phyloP scores from a whole-genome alignment of 2,113 vertebrate species.

The Falco punctatus region DNA sequence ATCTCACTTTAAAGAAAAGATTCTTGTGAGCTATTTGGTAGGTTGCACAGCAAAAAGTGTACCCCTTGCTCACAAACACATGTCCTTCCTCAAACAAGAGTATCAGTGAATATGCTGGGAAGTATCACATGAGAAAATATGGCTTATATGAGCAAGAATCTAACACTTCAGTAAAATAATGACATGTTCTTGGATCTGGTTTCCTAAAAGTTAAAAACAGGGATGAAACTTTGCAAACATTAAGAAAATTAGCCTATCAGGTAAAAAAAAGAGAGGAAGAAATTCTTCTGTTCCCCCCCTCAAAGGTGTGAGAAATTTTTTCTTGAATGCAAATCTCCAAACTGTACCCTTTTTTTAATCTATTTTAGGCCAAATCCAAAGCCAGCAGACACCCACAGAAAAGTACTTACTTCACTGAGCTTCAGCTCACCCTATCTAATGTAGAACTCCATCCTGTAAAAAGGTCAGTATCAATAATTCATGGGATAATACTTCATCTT shows the following conservation, averaged over 20 bases:
- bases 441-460: background rate
- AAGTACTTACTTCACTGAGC: background rate
- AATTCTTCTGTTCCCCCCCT: background rate
- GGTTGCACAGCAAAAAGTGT: background rate
- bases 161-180: background rate
- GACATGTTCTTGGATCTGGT: background rate
- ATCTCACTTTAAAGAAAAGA: background rate
- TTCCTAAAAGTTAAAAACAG: background rate
- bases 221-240: background rate
- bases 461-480: background rate
- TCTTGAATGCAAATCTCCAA: background rate
- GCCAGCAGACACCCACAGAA: background rate
- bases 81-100: background rate
- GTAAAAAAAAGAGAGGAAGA: background rate
- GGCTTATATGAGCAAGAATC: background rate
- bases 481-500: background rate
- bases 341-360: background rate
- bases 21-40: background rate
- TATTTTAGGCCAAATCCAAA: background rate
- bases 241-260: background rate
- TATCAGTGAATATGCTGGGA: background rate
- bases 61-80: background rate
- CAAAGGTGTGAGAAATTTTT: background rate
- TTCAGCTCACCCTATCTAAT: background rate
- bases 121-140: background rate